Conservation (phyloP, 2,113 vertebrate genomes). For the Menidia beryllina region DNA sequence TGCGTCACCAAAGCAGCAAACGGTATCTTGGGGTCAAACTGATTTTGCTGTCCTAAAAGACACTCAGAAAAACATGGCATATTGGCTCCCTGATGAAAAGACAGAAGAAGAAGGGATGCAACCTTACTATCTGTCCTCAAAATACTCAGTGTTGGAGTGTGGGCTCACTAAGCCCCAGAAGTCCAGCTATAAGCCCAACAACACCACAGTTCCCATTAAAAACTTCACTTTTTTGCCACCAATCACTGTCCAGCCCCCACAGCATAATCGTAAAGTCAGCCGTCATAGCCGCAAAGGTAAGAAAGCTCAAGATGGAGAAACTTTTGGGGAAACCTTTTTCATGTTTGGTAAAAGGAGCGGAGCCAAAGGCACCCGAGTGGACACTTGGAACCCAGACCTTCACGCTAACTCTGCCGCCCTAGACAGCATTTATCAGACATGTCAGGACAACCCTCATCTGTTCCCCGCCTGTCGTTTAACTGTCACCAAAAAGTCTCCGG, state of each 20-base stretch:
- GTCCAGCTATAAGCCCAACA: slow-evolving; percentile 25
- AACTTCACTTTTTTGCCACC: slow-evolving; percentile 77
- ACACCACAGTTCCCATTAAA: slow-evolving; percentile 60
- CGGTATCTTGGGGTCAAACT: slow-evolving; percentile 4
- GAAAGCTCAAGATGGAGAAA: slow-evolving; percentile 12
- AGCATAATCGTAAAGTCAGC: slow-evolving; percentile 6
- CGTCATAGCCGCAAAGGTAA: slow-evolving; percentile 25
- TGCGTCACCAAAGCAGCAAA: slow-evolving; percentile 4
- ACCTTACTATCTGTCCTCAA: slow-evolving; percentile 5
- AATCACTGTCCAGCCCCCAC: slow-evolving; percentile 43
- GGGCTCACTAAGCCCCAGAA: slow-evolving; percentile 36
- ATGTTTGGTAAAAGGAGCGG: slow-evolving; percentile 22
- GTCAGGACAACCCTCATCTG: slow-evolving; percentile 53
- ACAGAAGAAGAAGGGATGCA: slow-evolving; percentile 6
- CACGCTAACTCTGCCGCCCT: background rate
- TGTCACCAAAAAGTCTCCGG: slow-evolving; percentile 43
- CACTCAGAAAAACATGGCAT: slow-evolving; percentile 16
- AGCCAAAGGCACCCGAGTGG: slow-evolving; percentile 20
- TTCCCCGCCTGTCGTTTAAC: slow-evolving; percentile 38
- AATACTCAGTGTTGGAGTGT: slow-evolving; percentile 32
- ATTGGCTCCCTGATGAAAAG: slow-evolving; percentile 8
- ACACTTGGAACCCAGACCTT: slow-evolving; percentile 13
- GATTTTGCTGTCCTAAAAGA: slow-evolving; percentile 3
- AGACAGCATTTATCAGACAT: slow-evolving; percentile 40
- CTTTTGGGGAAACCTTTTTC: slow-evolving; percentile 1